Conservation (phyloP, 2,113 vertebrate genomes). For the Chionomys nivalis region DNA sequence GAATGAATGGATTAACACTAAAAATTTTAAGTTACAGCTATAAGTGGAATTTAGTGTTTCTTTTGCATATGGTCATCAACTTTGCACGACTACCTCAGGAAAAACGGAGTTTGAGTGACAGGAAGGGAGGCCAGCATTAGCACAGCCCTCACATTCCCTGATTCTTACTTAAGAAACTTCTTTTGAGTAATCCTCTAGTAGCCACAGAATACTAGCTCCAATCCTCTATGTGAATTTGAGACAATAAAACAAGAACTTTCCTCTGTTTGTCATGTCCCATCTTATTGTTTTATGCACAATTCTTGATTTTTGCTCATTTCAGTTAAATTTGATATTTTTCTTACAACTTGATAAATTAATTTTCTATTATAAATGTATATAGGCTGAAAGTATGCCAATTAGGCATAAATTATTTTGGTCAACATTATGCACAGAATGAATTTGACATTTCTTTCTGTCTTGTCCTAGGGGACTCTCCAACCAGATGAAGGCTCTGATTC, state of each 20-base stretch:
- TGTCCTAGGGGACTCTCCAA: not conserved
- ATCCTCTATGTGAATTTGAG: not conserved
- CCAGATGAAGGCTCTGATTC: slow-evolving; percentile 49
- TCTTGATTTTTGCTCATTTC: not conserved
- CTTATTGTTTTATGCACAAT: not conserved
- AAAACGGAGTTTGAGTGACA: not conserved
- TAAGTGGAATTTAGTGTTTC: not conserved
- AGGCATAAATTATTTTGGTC: not conserved
- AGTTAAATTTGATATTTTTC: not conserved
- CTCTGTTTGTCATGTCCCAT: not conserved
- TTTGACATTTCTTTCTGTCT: not conserved
- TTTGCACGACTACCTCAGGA: not conserved
- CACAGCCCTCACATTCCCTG: not conserved
- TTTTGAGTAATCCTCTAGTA: not conserved
- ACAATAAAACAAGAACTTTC: not conserved
- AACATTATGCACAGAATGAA: slow-evolving; percentile 30
- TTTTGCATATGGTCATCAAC: not conserved
- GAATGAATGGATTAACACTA: not conserved
- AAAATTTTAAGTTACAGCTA: not conserved
- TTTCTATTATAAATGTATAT: not conserved
- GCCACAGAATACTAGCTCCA: not conserved
- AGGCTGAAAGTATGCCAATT: not conserved
- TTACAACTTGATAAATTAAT: not conserved
- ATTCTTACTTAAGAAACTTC: not conserved
- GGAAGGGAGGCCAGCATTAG: not conserved